Evolutionary conservation across 2,113 vertebrate genomes (phyloP).

Genomic region (Mastomys natalensis): DNA sequence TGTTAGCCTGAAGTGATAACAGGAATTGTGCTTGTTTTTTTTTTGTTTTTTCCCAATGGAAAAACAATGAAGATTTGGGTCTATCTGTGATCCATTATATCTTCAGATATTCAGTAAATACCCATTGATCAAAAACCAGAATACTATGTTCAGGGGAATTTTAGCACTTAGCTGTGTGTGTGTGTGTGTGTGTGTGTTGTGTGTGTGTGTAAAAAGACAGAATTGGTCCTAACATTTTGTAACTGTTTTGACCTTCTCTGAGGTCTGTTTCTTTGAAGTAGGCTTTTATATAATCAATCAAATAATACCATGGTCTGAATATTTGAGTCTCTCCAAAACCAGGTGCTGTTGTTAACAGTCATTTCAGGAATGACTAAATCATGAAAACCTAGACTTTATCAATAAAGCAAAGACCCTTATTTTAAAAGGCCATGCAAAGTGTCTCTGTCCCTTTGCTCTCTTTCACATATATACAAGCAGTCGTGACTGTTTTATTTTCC

Average conservation of each 20-base stretch:
- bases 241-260: background rate
- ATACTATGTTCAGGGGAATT: background rate
- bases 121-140: background rate
- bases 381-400: background rate
- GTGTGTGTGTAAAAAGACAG: background rate
- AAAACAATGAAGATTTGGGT: background rate
- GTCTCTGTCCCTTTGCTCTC: rapidly evolving
- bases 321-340: background rate
- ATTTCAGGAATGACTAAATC: background rate
- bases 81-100: background rate
- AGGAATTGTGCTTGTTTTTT: background rate
- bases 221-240: background rate
- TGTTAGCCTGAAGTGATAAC: background rate
- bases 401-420: background rate
- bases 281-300: background rate
- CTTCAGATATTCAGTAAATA: background rate
- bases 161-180: background rate
- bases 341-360: background rate
- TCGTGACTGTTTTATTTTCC: background rate
- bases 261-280: background rate
- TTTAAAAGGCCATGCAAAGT: background rate
- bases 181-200: background rate
- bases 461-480: background rate
- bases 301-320: background rate
- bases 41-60: background rate